phyloP scores from a whole-genome alignment of 2,888 invertebrate species.

The Chesias legatella region DNA sequence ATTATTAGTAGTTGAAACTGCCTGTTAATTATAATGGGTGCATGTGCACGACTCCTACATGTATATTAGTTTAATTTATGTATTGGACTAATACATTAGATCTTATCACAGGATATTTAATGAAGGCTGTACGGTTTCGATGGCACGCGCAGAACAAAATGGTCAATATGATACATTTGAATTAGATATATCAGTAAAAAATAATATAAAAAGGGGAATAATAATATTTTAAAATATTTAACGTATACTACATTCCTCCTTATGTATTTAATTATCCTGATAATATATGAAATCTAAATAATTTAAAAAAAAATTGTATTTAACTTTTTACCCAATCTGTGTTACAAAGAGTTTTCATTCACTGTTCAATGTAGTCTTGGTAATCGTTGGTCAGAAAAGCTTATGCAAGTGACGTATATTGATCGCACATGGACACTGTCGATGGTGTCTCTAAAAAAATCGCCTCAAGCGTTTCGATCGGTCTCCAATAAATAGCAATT shows the following conservation, averaged over 20 bases:
- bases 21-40: conserved; percentile 41
- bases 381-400: conserved; percentile 12
- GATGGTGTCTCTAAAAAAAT: conserved; percentile 12
- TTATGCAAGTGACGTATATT: conserved; percentile 4
- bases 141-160: conserved; percentile 8
- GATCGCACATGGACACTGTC: conserved; percentile 13
- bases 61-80: conserved; percentile 45
- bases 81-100: conserved; percentile 46
- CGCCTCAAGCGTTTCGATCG: conserved; percentile 22
- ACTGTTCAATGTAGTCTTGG: no score
- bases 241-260: no score
- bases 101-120: conserved; percentile 37
- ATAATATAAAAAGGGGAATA: no score
- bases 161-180: no score
- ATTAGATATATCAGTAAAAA: no score
- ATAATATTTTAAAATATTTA: no score
- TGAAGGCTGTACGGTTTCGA: conserved; percentile 28
- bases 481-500: conserved; percentile 35
- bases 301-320: no score
- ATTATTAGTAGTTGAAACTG: conserved; percentile 30
- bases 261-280: no score
- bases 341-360: no score
- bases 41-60: conserved; percentile 39
- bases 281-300: no score
- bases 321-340: no score